Evolutionary conservation across 2,113 vertebrate genomes (phyloP).

Genomic region (Calidris pugnax): DNA sequence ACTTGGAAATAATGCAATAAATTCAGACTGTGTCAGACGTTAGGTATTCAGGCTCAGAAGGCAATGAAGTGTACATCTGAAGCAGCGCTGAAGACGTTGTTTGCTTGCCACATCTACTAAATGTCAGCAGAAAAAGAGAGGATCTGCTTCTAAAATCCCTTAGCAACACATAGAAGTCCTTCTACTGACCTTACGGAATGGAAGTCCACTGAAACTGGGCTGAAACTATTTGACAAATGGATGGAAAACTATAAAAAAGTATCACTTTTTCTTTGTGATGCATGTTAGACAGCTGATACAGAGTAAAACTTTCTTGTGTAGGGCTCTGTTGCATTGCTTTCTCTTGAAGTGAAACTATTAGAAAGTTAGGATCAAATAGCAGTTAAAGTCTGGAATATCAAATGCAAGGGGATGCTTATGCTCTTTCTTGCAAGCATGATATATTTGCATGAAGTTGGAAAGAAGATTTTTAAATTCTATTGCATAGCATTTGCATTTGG

Average conservation of each 20-base stretch:
- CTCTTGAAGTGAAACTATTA: neutral
- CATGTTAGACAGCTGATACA: neutral
- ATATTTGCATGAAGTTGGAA: neutral
- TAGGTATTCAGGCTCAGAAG: neutral
- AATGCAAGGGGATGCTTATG: neutral
- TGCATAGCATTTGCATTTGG: neutral
- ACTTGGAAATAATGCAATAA: neutral
- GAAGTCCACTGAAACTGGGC: neutral
- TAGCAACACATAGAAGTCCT: neutral
- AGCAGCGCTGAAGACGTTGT: neutral
- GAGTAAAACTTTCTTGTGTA: neutral
- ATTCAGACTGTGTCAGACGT: neutral
- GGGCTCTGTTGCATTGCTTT: neutral
- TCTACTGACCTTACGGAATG: neutral
- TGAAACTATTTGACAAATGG: neutral
- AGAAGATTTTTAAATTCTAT: neutral
- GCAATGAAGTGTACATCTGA: neutral
- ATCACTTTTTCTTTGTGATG: neutral
- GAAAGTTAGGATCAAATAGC: neutral
- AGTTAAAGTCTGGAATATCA: neutral
- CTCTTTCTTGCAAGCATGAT: neutral
- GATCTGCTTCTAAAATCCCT: neutral
- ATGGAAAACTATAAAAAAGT: neutral
- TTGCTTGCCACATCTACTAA: neutral
- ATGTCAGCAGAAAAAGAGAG: neutral